phyloP scores from a whole-genome alignment of 2,113 vertebrate genomes.

The Ellobius talpinus region DNA sequence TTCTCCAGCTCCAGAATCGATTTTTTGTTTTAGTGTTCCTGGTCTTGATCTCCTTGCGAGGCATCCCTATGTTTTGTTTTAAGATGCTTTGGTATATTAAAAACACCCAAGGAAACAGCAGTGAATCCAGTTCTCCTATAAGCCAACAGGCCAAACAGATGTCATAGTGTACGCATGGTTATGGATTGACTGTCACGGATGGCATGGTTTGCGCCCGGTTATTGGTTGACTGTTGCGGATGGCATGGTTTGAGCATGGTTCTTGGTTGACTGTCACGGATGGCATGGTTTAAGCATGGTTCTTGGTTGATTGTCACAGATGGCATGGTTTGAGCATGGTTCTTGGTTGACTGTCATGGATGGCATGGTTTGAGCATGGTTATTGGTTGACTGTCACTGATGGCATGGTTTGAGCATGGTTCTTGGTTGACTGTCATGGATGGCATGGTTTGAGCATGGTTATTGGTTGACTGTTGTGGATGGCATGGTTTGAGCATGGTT shows the following conservation, averaged over 20 bases:
- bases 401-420: too few species aligned
- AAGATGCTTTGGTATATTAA: not conserved
- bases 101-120: not conserved
- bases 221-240: not conserved
- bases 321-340: too few species aligned
- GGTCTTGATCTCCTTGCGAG: not conserved
- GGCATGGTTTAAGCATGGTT: too few species aligned
- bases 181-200: not conserved
- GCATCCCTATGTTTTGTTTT: not conserved
- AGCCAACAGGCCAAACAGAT: not conserved
- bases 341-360: accelerated
- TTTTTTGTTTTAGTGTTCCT: not conserved
- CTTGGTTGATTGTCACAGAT: too few species aligned
- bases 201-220: too few species aligned
- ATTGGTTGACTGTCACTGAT: not conserved
- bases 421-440: accelerated
- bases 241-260: too few species aligned
- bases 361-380: too few species aligned
- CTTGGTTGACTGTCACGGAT: not conserved
- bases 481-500: too few species aligned
- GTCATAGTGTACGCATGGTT: too few species aligned
- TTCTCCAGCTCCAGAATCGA: not conserved
- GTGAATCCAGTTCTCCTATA: not conserved
- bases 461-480: too few species aligned
- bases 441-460: too few species aligned